A percentile compares a stretch with the other conserved stretches of the same genome.
These are phyloP conservation scores for Pandemis heparana DNA, from an alignment of 2,888 invertebrate species.

Conservation along the genomic window DNA sequence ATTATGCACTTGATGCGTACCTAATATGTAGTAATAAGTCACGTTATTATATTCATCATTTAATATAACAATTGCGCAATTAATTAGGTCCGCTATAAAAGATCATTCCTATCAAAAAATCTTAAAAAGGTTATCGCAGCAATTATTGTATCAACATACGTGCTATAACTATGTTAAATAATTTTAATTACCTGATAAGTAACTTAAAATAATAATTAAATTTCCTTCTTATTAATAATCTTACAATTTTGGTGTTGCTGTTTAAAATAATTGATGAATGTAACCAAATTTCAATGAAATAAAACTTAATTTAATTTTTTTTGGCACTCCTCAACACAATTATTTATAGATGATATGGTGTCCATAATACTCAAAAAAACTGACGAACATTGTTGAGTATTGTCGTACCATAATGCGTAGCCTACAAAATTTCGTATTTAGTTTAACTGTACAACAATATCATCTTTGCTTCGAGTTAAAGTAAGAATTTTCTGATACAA, in stretches of 20 bases:
- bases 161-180: background rate
- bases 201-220: background rate
- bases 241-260: no score
- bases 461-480: background rate
- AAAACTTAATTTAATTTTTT: no score
- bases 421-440: no score
- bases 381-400: background rate
- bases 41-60: background rate
- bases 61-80: conserved; percentile 4
- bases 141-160: conserved; percentile 14
- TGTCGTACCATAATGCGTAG: no score
- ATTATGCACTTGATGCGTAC: background rate
- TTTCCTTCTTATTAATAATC: background rate
- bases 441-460: no score
- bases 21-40: background rate
- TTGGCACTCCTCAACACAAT: no score
- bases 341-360: background rate
- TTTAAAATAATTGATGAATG: no score
- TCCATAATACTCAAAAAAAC: background rate
- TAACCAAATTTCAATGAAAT: no score
- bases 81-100: conserved; percentile 1
- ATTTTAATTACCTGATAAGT: background rate
- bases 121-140: conserved; percentile 27
- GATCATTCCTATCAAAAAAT: background rate
- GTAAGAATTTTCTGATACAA: background rate